Base-by-base conservation (phyloP, 2,797 vertebrate genomes). In the Todus mexicanus region DNA sequence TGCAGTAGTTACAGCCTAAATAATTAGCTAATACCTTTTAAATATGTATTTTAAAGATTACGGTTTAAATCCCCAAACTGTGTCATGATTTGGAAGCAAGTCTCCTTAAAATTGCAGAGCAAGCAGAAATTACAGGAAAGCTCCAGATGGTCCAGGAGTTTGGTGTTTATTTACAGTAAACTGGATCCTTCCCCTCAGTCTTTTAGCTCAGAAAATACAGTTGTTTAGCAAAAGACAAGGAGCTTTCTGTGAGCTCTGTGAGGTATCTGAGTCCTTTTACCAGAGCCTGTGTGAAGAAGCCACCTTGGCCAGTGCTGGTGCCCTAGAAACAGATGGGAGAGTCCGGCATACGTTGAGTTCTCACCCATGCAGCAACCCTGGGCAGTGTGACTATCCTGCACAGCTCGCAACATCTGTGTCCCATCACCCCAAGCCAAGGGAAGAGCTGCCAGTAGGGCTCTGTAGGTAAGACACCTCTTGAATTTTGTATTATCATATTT, bases 11-110 rank as follows among this genome's bases (percentile, higher is more conserved):
- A 15, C 65, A 90, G 68, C 90, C 43, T 51, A 51, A 90, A 94
- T 85, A 95, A 96, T 97, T 96, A 95, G 89, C 71, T 94, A 96
- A 94, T 92, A 61, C 87, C 63, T 81, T 96, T 92, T 90, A 94
- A 96, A 96, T 94, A 93, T 81, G 74, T 94, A 40, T 84, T 91
- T 81, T 94, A 85, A 88, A 93, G 94, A 96, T 96, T 95, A 77
- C 15, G 43, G 53, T 71, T 94, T 94, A 95, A 97, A 93, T 85
- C 92, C 81, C 37, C 76, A 64, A 94, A 82, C 87, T 87, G 85
- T 97, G 88, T 85, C 92, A 90, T 94, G 64, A 14, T 90, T 94
- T 87, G 84, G 75, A 94, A 95, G 40, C 66, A 69, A 92, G 73
- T 53, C 73, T 71, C 79, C 53, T 65, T 60, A 53, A 94, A 96